These are phyloP conservation scores for Cheilosia soror DNA, from an alignment of 2,888 invertebrate species.

Conservation along the genomic window DNA sequence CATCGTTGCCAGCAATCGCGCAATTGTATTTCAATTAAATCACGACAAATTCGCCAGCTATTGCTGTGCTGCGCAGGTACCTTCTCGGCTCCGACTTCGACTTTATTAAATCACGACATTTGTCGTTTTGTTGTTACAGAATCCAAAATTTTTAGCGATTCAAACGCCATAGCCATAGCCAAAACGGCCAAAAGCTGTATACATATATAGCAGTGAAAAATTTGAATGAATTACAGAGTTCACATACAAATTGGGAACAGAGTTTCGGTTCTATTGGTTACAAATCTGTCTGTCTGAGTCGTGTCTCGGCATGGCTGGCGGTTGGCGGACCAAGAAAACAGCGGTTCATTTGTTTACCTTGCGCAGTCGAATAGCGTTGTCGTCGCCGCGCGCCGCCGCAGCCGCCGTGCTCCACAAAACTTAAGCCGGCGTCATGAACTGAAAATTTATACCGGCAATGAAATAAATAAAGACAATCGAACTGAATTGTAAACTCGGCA, in stretches of 20 bases:
- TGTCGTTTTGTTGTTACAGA: slow-evolving; percentile 53
- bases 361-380: slow-evolving; percentile 37
- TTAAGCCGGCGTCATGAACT: slow-evolving; percentile 70
- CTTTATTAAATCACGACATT: slow-evolving; percentile 70
- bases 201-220: slow-evolving; percentile 62
- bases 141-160: slow-evolving; percentile 65
- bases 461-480: slow-evolving; percentile 76
- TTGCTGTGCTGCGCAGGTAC: slow-evolving; percentile 51
- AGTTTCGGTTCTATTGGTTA: slow-evolving; percentile 75
- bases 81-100: slow-evolving; percentile 21
- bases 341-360: slow-evolving; percentile 71
- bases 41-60: slow-evolving; percentile 73
- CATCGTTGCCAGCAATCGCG: slow-evolving; percentile 62
- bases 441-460: slow-evolving; percentile 74
- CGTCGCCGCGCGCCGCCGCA: slow-evolving; percentile 15
- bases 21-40: slow-evolving; percentile 76
- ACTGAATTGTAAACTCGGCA: slow-evolving; percentile 73
- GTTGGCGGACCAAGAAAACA: slow-evolving; percentile 58
- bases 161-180: slow-evolving; percentile 44
- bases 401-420: slow-evolving; percentile 64
- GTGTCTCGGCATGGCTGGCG: slow-evolving; percentile 61
- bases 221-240: slow-evolving; percentile 75
- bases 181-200: slow-evolving; percentile 34
- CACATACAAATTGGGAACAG: slow-evolving; percentile 76
- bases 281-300: slow-evolving; percentile 75